Percentiles rank a stretch among this genome's conserved stretches.
Evolutionary conservation across 2,113 vertebrate genomes (phyloP).

Genomic region (Pteropus alecto): DNA sequence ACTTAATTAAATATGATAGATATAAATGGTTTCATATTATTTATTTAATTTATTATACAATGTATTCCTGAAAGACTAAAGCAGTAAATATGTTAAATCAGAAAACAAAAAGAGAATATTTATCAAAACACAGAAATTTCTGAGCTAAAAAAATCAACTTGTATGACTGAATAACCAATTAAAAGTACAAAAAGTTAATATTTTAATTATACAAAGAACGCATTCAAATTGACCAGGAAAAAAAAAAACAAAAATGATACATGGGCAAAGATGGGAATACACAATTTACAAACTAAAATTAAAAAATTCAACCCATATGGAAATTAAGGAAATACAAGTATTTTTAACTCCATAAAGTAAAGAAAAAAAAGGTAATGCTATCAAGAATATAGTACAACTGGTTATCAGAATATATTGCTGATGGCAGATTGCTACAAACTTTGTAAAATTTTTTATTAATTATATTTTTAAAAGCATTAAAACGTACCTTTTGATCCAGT

Average conservation of each 20-base stretch:
- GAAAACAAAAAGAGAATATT: background rate
- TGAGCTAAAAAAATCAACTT: background rate
- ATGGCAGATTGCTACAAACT: background rate
- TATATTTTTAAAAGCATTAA: background rate
- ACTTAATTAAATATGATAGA: background rate
- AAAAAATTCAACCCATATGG: background rate
- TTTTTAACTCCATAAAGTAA: background rate
- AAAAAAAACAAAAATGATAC: background rate
- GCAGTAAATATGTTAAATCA: background rate
- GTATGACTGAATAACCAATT: background rate
- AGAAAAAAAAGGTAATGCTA: background rate
- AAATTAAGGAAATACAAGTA: slow-evolving; percentile 32
- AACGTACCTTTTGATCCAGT: background rate
- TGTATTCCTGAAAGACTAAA: slow-evolving; percentile 13
- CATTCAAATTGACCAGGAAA: background rate
- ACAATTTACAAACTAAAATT: background rate
- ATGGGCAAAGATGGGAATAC: background rate
- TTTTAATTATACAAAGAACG: background rate
- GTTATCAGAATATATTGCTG: background rate
- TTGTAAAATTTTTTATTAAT: background rate
- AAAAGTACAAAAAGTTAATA: background rate
- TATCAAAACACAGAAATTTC: background rate
- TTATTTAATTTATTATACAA: background rate
- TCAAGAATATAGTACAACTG: background rate
- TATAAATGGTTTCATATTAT: background rate